Base-by-base conservation (phyloP, 1,140 invertebrate genomes). In the Popillia japonica region DNA sequence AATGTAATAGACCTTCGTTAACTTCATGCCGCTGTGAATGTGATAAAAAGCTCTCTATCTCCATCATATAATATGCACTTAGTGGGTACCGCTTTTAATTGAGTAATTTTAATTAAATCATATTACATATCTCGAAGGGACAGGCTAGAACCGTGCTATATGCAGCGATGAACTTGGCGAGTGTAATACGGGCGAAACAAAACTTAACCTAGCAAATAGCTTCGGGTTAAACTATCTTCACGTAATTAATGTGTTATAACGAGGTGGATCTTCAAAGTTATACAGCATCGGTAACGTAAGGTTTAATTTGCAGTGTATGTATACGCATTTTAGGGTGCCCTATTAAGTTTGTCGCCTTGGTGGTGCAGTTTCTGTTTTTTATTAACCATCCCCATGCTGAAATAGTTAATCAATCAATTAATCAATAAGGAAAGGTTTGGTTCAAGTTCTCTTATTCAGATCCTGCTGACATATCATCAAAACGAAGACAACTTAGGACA, bases 101-200 rank as follows among this genome's bases (percentile, higher is more conserved):
- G 48, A 55, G 14, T 55, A 55, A 55, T 55, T 55, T 55, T 55
- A 55, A 55, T 55, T 55, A 55, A 55, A 55, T n/a, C 14, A 55
- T 55, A n/a, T 55, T 55, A 55, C 48, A 55, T 55, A 55, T 17
- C 48, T 55, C n/a, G 48, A n/a, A n/a, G 48, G 48, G 48, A 55
- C 48, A 55, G 6, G 42, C 14, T 9, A 9, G 42, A 44, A 8
- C 14, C 9, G 2, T 7, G 14, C 42, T 9, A 14, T 4, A 55
- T 17, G 48, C 48, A 7, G n/a, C 48, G 14, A 6, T 7, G 48
- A 55, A 55, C 6, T 7, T 14, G 14, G 48, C 2, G 48, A 14
- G 2, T 17, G 44, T 55, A 55, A n/a, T 55, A 17, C 11, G 48
- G 14, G 48, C 48, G 48, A n/a, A 55, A 17, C 48, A 55, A n/a